phyloP scores from a whole-genome alignment of 2,797 vertebrate species.

The Pseudopleuronectes americanus region DNA sequence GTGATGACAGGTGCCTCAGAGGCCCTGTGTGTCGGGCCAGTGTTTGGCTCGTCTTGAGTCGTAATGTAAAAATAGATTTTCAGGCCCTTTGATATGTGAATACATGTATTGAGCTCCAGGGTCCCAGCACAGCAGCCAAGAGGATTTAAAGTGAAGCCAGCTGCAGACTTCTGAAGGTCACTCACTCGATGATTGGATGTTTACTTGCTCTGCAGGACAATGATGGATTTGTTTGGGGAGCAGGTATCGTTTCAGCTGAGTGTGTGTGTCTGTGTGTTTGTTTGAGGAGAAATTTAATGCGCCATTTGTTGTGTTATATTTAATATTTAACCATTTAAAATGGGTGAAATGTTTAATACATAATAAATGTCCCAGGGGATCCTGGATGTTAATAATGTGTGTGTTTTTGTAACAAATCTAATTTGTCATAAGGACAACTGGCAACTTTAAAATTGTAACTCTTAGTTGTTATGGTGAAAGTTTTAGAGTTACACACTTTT shows the following conservation, averaged over 20 bases:
- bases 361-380: neutral
- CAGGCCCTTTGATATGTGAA: conserved; percentile 43
- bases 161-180: conserved; percentile 45
- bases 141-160: conserved; percentile 30
- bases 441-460: too few relatives aligned
- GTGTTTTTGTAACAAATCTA: too few relatives aligned
- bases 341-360: too few relatives aligned
- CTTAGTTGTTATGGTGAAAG: too few relatives aligned
- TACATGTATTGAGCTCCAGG: conserved; percentile 46
- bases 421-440: too few relatives aligned
- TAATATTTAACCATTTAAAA: too few relatives aligned
- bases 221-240: neutral
- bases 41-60: conserved; percentile 41
- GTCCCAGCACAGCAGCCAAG: conserved; percentile 23
- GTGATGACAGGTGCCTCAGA: conserved; percentile 56
- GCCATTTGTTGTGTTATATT: too few relatives aligned
- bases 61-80: conserved; percentile 29
- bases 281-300: too few relatives aligned
- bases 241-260: neutral
- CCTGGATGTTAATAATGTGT: neutral
- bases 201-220: conserved; percentile 37
- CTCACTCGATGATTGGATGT: conserved; percentile 25
- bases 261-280: neutral
- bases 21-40: conserved; percentile 33
- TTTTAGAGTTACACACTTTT: too few relatives aligned